Percentiles rank a stretch among this genome's conserved stretches.
phyloP scores from a whole-genome alignment of 2,888 invertebrate genomes.

The Ichneumoninae sp. region DNA sequence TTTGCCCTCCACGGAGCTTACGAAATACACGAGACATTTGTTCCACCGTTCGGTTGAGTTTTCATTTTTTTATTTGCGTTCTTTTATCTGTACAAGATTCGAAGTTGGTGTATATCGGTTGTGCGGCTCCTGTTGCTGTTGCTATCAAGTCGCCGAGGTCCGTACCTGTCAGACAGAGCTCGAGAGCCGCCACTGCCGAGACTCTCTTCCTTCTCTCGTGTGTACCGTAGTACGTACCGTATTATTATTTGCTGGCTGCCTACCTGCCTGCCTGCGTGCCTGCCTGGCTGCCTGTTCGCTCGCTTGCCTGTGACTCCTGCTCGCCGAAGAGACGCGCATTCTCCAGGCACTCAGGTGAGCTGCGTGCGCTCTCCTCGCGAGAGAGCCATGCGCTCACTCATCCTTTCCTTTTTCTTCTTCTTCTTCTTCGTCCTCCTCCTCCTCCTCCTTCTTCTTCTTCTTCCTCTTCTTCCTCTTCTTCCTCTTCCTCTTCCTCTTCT shows the following conservation, averaged over 20 bases:
- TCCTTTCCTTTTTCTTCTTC: constrained; percentile 43
- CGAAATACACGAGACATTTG: neutral
- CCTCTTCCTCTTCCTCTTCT: constrained; percentile 19
- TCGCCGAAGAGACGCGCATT: constrained; percentile 68
- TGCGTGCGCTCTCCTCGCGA: constrained; percentile 66
- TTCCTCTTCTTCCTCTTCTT: neutral
- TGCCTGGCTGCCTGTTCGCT: constrained; percentile 45
- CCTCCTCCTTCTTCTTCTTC: constrained; percentile 10
- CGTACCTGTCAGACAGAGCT: constrained; percentile 58
- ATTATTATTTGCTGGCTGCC: constrained; percentile 67
- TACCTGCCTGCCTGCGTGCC: constrained; percentile 22
- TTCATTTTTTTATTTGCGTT: neutral
- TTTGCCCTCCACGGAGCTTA: neutral
- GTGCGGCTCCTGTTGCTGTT: constrained; percentile 32
- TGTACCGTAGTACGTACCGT: constrained; percentile 72
- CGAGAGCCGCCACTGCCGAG: constrained; percentile 58
- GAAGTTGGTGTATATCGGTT: constrained; percentile 8
- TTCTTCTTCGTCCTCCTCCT: constrained; percentile 20
- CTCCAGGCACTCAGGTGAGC: constrained; percentile 70
- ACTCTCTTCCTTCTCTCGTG: constrained; percentile 67
- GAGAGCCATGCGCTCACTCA: constrained; percentile 58
- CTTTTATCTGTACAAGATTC: neutral
- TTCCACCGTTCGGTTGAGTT: neutral
- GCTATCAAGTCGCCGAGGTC: constrained; percentile 59
- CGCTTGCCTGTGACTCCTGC: constrained; percentile 48